Evolutionary conservation across 92 coral and sea anemone genomes (phyloP), one percentile per base, ranked within the genome.

Genomic region (Muricea muricata): DNA sequence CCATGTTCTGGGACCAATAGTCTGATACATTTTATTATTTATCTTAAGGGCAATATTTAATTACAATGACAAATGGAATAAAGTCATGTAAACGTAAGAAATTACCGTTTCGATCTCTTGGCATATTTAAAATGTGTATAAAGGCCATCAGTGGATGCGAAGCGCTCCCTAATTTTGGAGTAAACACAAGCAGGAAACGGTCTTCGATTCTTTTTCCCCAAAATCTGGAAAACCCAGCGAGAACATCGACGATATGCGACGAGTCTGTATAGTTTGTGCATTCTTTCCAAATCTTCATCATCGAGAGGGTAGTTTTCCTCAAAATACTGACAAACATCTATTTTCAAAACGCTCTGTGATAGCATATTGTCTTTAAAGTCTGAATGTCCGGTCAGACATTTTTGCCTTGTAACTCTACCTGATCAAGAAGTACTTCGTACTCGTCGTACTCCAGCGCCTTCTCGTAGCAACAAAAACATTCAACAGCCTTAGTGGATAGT

Each of bases 211-310:
- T 73, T 73, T 46, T 83, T 83, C 87, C 87, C 23, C 73, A 52
- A 54, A 9, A 83, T 83, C 28, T 83, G 87, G 50, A 83, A 83
- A 72, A 83, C 69, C 87, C 80, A 83, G 30, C 87, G 30, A 21
- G 87, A 83, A 42, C 87, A 83, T 32, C 87, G 82, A 35, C 72
- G 82, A 83, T 83, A 83, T 2, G 87, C 65, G 21, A 73, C 65
- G 17, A 83, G 24, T 33, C 87, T 84, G 73, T 83, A 83, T 1
- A 83, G 87, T 48, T 72, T 83, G 35, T 83, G 82, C 31, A 83
- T 55, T 70, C 35, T 83, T 61, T 25, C 87, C 24, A 83, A 48
- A 72, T 83, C 69, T 45, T 50, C 37, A 52, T 83, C 87, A 20
- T 76, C 87, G 47, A 83, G 70, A 29, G 84, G 72, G 24, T 52